Conservation (phyloP, 2,113 vertebrate species). For the Mesitornis unicolor region DNA sequence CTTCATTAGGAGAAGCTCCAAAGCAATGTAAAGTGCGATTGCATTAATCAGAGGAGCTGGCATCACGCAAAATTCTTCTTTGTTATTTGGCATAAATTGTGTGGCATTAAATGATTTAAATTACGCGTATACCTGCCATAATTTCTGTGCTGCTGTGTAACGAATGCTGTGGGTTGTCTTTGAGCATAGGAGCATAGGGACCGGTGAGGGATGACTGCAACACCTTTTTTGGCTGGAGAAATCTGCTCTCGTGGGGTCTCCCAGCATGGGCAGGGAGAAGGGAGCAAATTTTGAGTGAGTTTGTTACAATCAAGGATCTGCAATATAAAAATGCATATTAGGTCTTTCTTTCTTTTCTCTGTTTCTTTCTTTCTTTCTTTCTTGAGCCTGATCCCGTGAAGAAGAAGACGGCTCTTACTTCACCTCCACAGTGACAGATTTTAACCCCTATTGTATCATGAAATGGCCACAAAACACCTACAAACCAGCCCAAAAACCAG, state of each 20-base stretch:
- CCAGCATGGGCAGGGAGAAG: not conserved
- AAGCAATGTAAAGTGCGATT: slow-evolving; percentile 44
- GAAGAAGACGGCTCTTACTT: not conserved
- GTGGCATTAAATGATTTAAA: slow-evolving; percentile 43
- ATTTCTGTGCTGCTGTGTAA: slow-evolving; percentile 34
- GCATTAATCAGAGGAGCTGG: slow-evolving; percentile 61
- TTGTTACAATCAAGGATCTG: not conserved
- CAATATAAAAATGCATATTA: not conserved
- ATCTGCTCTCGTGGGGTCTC: not conserved
- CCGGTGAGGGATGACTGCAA: not conserved
- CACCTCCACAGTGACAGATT: not conserved
- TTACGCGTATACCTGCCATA: slow-evolving; percentile 29
- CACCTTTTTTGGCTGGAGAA: not conserved
- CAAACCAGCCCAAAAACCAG: not conserved
- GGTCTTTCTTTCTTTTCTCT: no score
- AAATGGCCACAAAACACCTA: not conserved
- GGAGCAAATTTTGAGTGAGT: not conserved
- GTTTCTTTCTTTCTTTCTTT: no score
- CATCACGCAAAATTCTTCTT: not conserved
- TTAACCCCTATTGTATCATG: not conserved
- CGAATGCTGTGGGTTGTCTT: not conserved
- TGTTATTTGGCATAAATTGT: slow-evolving; percentile 59
- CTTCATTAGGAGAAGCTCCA: slow-evolving; percentile 68
- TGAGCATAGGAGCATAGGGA: not conserved
- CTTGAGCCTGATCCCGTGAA: not conserved